Percentiles rank a stretch among this genome's conserved stretches.
Evolutionary conservation across 2,888 invertebrate species (phyloP).

Genomic region (Amphipyra berbera): DNA sequence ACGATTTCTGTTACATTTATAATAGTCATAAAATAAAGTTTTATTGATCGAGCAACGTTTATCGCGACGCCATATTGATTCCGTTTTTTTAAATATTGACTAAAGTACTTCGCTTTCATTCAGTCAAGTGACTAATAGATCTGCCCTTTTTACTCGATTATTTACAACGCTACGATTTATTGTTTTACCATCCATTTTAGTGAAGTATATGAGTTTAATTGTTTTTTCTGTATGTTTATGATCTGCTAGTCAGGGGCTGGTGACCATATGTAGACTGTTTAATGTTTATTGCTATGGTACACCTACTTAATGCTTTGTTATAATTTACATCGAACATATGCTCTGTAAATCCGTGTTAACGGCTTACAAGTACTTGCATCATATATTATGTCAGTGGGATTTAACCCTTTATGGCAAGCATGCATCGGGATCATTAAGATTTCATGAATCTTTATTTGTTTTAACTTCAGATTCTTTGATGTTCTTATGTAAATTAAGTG

Average conservation of each 20-base stretch:
- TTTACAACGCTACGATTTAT: conserved; percentile 10
- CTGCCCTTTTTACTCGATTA: conserved; percentile 20
- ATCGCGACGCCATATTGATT: too few species aligned
- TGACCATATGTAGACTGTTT: conserved; percentile 53
- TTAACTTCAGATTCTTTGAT: conserved; percentile 15
- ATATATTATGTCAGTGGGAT: conserved; percentile 28
- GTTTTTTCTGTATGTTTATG: conserved; percentile 45
- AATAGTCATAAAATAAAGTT: too few species aligned
- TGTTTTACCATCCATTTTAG: conserved; percentile 13
- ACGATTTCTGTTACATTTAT: too few species aligned
- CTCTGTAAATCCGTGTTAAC: conserved; percentile 61
- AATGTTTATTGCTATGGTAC: conserved; percentile 33
- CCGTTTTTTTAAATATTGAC: neutral
- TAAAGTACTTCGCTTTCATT: neutral
- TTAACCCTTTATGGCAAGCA: conserved; percentile 2
- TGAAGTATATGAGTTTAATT: conserved; percentile 19
- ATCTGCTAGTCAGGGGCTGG: conserved; percentile 31
- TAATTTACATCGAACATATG: conserved; percentile 57
- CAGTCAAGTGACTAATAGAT: neutral
- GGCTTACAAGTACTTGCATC: conserved; percentile 32
- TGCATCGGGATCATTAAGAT: neutral
- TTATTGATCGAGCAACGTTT: too few species aligned
- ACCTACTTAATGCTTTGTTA: conserved; percentile 50
- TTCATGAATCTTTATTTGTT: neutral
- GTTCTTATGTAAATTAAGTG: conserved; percentile 7